Base-by-base conservation (phyloP, 1,140 invertebrate species). In the Papilio xuthus region DNA sequence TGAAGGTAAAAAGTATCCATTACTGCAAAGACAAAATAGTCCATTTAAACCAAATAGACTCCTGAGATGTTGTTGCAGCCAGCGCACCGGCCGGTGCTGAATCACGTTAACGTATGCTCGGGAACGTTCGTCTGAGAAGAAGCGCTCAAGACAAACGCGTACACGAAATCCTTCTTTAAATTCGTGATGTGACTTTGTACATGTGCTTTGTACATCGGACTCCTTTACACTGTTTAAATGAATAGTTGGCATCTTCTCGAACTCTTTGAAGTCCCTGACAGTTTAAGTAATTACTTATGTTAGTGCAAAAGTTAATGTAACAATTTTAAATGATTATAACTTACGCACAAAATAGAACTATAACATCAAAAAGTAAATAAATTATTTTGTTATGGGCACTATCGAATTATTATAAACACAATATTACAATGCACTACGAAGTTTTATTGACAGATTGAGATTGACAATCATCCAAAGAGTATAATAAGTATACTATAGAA, bases 51-150 rank as follows among this genome's bases (percentile, higher is more conserved):
- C 50, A 63, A 86, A 85, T 18, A 82, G 60, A 10, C 56, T 79
- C 28, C 75, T 78, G 18, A 86, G 23, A 28, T 82, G 79, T 23
- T 71, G 74, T 23, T 84, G 78, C 70, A 86, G 70, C 84, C 85
- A 86, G 1, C 78, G 77, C 20, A 84, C 85, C 42, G 47, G 69
- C 20, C 78, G 76, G 2, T 69, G 26, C 42, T 41, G 76, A 0
- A 44, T 6, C 18, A 81, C 80, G 8, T 80, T 70, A 2, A 86
- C 71, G 28, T 80, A 86, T 26, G 79, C 81, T 4, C 69, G 80
- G 13, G 81, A 71, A 2, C 85, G 83, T n/a, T 80, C 75, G 56
- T 85, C 85, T 18, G 41, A 81, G 63, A 80, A 86, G 56, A 83
- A 85, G 28, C 73, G 80, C 53, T 82, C 74, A 10, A 86, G 53